These are phyloP conservation scores for Myxocyprinus asiaticus DNA, from an alignment of 2,113 vertebrate genomes.

Conservation along the genomic window DNA sequence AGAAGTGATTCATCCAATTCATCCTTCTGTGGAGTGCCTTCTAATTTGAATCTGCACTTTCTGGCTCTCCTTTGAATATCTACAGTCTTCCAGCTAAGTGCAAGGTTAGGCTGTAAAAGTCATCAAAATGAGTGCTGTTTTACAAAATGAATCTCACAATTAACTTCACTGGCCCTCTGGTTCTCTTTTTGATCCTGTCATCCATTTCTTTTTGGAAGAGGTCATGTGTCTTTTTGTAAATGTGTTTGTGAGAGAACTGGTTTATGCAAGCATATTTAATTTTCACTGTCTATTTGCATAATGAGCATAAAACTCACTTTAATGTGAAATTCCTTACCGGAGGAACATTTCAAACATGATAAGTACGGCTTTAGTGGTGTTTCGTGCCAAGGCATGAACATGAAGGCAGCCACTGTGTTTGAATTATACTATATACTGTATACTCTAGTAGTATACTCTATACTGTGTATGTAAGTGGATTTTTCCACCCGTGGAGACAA, in stretches of 20 bases:
- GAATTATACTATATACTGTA: not conserved
- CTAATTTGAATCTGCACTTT: not conserved
- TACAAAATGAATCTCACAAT: not conserved
- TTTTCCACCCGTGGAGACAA: too few species aligned
- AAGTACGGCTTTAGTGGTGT: not conserved
- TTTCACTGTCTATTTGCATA: slow-evolving; percentile 11
- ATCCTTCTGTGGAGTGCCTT: not conserved
- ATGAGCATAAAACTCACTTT: slow-evolving; percentile 6
- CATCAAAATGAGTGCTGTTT: not conserved
- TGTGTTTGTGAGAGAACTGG: not conserved
- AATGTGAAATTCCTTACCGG: not conserved
- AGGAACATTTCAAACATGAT: not conserved
- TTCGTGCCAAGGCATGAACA: not conserved
- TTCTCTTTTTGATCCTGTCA: not conserved
- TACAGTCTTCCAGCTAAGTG: not conserved
- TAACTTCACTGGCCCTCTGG: not conserved
- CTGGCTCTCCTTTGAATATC: not conserved
- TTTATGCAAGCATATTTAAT: not conserved
- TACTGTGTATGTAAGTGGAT: not conserved
- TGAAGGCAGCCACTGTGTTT: not conserved
- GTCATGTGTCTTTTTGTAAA: not conserved
- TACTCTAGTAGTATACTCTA: not conserved
- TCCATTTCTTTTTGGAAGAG: not conserved
- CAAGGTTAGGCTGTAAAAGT: not conserved
- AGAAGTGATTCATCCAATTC: not conserved